Percentiles rank a stretch among this genome's conserved stretches.
These are phyloP conservation scores for Drosophila engyochracea DNA, from an alignment of 2,888 invertebrate species.

Conservation along the genomic window DNA sequence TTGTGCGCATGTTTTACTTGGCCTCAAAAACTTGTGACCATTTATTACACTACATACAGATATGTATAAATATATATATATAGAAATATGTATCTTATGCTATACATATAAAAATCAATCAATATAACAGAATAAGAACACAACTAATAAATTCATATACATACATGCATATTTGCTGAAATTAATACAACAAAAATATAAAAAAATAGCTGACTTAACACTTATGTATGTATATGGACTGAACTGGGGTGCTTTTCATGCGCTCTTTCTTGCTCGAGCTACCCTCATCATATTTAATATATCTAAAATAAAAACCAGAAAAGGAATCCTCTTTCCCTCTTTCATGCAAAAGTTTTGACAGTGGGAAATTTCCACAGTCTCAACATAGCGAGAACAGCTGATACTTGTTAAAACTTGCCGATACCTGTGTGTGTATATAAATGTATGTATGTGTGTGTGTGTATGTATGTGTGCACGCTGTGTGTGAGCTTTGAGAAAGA, in stretches of 20 bases:
- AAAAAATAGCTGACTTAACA: constrained; percentile 38
- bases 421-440: constrained; percentile 9
- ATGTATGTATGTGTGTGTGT: not conserved
- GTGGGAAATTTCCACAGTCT: constrained; percentile 70
- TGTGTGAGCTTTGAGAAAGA: constrained; percentile 11
- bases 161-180: constrained; percentile 1
- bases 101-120: constrained; percentile 54
- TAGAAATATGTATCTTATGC: not conserved
- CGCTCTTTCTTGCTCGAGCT: constrained; percentile 32
- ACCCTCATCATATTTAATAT: constrained; percentile 22
- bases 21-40: constrained; percentile 62
- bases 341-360: constrained; percentile 37
- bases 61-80: not conserved
- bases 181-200: constrained; percentile 24
- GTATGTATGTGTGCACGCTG: constrained; percentile 10
- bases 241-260: constrained; percentile 30
- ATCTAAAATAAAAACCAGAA: constrained; percentile 9
- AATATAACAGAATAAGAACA: not conserved
- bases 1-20: constrained; percentile 68
- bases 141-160: not conserved
- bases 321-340: constrained; percentile 2
- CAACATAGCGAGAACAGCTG: constrained; percentile 64
- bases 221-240: constrained; percentile 11
- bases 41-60: constrained; percentile 27
- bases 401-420: constrained; percentile 65